Conservation (phyloP, 2,113 vertebrate genomes). For the Toxotes jaculatrix region DNA sequence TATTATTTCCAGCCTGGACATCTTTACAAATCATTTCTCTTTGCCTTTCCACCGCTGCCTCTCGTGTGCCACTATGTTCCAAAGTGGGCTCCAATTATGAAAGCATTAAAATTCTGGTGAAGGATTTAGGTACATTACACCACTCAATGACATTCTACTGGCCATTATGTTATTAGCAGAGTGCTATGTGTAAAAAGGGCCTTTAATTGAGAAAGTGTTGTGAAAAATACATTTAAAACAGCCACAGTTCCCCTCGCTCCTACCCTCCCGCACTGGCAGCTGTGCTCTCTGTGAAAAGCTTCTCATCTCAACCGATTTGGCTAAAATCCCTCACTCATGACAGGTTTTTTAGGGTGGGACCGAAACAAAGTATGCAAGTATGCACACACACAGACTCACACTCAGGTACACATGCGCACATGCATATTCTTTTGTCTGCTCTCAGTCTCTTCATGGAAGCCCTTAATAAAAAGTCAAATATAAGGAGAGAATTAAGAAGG, state of each 20-base stretch:
- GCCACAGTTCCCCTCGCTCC: constrained; percentile 62
- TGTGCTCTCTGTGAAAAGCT: constrained; percentile 66
- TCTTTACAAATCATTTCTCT: constrained; percentile 86
- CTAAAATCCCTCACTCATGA: constrained; percentile 71
- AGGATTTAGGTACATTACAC: constrained; percentile 88
- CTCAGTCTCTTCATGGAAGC: background rate
- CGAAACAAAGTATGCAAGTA: constrained; percentile 22
- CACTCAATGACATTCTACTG: constrained; percentile 86
- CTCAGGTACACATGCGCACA: constrained; percentile 18
- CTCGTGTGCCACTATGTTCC: constrained; percentile 71
- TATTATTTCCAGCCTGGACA: constrained; percentile 83
- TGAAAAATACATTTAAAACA: constrained; percentile 83
- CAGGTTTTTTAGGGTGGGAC: constrained; percentile 48
- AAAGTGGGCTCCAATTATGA: constrained; percentile 88
- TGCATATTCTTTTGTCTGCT: constrained; percentile 21
- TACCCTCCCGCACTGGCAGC: constrained; percentile 59
- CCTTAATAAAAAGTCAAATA: background rate
- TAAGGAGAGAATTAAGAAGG: background rate
- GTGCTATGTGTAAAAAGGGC: constrained; percentile 80
- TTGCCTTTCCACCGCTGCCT: constrained; percentile 72
- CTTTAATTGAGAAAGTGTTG: constrained; percentile 85
- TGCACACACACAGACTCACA: constrained; percentile 11
- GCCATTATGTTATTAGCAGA: constrained; percentile 87
- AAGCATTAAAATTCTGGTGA: constrained; percentile 84
- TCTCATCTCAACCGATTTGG: constrained; percentile 72